Evolutionary conservation across 1,140 invertebrate genomes (phyloP).

Genomic region (Rhynchophorus ferrugineus): DNA sequence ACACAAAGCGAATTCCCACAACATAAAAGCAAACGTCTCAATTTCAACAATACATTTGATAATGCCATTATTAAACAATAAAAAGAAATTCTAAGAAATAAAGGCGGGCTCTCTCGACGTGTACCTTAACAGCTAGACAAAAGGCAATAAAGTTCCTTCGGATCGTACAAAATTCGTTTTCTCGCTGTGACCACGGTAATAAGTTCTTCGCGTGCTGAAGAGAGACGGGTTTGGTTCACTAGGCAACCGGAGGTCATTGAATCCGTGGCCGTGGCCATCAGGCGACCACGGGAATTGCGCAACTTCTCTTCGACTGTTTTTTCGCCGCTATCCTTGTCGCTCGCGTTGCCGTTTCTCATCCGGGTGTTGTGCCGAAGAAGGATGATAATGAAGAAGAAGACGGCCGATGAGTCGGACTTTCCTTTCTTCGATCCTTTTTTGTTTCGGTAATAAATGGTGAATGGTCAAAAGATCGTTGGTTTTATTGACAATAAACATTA

Average conservation of each 20-base stretch:
- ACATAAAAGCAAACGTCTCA: too few relatives aligned
- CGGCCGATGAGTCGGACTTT: not conserved
- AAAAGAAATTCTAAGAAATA: too few relatives aligned
- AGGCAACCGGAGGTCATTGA: conserved; percentile 42
- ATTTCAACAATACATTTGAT: too few relatives aligned
- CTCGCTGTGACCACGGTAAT: too few relatives aligned
- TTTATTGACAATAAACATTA: too few relatives aligned
- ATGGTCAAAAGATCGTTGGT: not conserved
- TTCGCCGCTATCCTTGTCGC: not conserved
- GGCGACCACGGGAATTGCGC: conserved; percentile 25
- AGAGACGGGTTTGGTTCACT: conserved; percentile 40
- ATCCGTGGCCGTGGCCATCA: conserved; percentile 35
- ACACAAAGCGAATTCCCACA: too few relatives aligned
- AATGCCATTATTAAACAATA: too few relatives aligned
- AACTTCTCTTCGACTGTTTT: conserved; percentile 27
- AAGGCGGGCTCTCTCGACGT: not conserved
- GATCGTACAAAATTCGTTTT: not conserved
- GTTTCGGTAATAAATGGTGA: not conserved
- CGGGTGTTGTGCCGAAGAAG: not conserved
- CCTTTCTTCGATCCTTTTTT: not conserved
- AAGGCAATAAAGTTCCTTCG: not conserved
- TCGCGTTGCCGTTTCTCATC: not conserved
- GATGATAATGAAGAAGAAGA: not conserved
- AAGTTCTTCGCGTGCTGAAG: conserved; percentile 9
- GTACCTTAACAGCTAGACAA: not conserved